Conservation (phyloP, 2,888 invertebrate species). For the Carabus problematicus region DNA sequence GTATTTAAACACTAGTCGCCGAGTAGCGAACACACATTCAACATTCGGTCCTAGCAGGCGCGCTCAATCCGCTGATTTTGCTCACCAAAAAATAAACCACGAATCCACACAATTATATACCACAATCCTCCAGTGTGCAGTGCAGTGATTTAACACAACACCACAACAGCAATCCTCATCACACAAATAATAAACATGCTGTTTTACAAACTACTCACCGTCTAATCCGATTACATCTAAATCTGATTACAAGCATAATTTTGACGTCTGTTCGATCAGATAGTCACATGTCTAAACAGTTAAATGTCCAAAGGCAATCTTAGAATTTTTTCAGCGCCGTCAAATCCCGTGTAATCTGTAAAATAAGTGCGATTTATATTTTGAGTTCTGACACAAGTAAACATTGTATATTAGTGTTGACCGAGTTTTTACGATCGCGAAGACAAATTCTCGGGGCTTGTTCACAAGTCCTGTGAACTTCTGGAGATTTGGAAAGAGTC, state of each 20-base stretch:
- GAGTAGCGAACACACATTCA: slow-evolving; percentile 14
- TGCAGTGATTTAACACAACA: slow-evolving; percentile 6
- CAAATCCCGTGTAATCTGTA: slow-evolving; percentile 20
- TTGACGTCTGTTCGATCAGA: not conserved
- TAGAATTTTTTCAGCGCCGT: not conserved
- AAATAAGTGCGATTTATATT: slow-evolving; percentile 20
- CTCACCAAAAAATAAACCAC: slow-evolving; percentile 3
- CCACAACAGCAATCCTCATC: not conserved
- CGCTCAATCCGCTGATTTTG: not conserved
- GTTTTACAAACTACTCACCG: not conserved
- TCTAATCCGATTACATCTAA: slow-evolving; percentile 21
- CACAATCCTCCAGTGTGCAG: not conserved
- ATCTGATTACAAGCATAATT: slow-evolving; percentile 6
- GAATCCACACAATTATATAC: not conserved
- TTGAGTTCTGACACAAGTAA: slow-evolving; percentile 1
- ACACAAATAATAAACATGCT: not conserved
- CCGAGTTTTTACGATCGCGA: not conserved
- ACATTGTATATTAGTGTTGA: slow-evolving; percentile 9
- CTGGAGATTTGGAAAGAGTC: too few species aligned
- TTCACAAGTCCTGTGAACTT: too few species aligned
- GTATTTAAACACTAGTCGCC: slow-evolving; percentile 20
- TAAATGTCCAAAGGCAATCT: not conserved
- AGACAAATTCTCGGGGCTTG: too few species aligned
- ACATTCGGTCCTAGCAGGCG: not conserved
- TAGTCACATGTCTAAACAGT: slow-evolving; percentile 3